Evolutionary conservation across 2,888 invertebrate species (phyloP).

Genomic region (Disparrhopalites patrizii): DNA sequence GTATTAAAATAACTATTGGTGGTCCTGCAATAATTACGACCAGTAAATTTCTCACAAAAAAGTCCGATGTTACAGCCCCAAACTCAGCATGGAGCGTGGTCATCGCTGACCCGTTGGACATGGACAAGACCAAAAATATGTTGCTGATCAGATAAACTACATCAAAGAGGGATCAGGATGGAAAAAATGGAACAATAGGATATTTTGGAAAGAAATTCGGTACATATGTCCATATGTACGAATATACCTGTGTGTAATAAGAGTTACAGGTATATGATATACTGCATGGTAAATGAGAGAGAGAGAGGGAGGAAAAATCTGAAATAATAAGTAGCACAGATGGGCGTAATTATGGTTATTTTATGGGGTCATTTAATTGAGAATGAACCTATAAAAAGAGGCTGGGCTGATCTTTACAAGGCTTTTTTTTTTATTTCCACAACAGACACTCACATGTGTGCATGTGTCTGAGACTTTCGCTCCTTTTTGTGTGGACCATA

Average conservation of each 20-base stretch:
- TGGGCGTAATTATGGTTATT: conserved; percentile 42
- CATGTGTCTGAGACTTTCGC: too few species aligned
- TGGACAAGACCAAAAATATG: background rate
- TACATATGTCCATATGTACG: background rate
- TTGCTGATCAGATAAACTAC: too few species aligned
- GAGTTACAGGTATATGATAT: background rate
- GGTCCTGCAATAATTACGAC: too few species aligned
- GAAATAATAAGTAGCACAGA: conserved; percentile 21
- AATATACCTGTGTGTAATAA: background rate
- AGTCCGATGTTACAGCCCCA: too few species aligned
- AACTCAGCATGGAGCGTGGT: too few species aligned
- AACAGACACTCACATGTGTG: too few species aligned
- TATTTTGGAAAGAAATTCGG: background rate
- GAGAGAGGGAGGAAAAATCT: background rate
- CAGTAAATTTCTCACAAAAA: too few species aligned
- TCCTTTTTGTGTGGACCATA: too few species aligned
- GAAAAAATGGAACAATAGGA: background rate
- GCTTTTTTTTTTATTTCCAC: too few species aligned
- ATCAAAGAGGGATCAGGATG: background rate
- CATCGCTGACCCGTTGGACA: too few species aligned
- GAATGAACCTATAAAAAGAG: conserved; percentile 35
- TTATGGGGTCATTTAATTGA: conserved; percentile 40
- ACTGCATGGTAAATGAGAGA: background rate
- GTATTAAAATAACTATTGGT: too few species aligned
- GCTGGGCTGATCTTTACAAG: conserved; percentile 25